Evolutionary conservation across 2,888 invertebrate species (phyloP), one percentile per base, ranked within the genome.

Genomic region (Eurytoma californica): DNA sequence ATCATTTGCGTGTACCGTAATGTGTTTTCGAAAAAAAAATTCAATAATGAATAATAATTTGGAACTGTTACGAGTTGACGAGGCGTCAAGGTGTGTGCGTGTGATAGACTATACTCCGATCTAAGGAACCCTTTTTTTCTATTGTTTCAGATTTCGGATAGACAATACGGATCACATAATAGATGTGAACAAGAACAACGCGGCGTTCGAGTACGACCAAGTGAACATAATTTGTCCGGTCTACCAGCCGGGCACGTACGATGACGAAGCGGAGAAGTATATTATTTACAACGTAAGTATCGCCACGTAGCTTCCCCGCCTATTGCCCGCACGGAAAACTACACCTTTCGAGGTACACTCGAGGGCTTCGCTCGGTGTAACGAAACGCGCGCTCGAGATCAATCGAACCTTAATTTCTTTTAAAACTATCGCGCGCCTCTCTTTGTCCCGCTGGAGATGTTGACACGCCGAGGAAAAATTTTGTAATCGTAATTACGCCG

Each of bases 161-260:
- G 97, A 98, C 93, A 98, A 98, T 91, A 97, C 97, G 68, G 97
- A 98, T 91, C 97, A 98, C 91, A 97, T 98, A 91, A 97, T 97
- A 91, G 97, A 98, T 91, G 95, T 98, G 86, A 97, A 97, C 92
- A 95, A 96, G 91, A 96, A 97, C 85, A 97, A 97, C 91, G 94
- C 95, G 85, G 95, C 96, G 88, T 97, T 97, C 90, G 97, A 97
- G 90, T 97, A 97, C 91, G 97, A 98, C 91, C 97, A 97, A 92
- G 97, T 97, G 87, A 97, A 97, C 90, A 95, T 98, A 90, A 97
- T 97, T 90, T 98, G 97, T 92, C 97, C 97, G 70, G 96, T 96
- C 79, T 97, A 97, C 89, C 94, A 95, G 80, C 95, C 96, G 39
- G 96, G 95, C 79, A 96, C 96, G 69, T 95, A 94, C 87, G 95